Evolutionary conservation across 2,888 invertebrate species (phyloP), one percentile per base, ranked within the genome.

Genomic region (Ophion obscuratus): DNA sequence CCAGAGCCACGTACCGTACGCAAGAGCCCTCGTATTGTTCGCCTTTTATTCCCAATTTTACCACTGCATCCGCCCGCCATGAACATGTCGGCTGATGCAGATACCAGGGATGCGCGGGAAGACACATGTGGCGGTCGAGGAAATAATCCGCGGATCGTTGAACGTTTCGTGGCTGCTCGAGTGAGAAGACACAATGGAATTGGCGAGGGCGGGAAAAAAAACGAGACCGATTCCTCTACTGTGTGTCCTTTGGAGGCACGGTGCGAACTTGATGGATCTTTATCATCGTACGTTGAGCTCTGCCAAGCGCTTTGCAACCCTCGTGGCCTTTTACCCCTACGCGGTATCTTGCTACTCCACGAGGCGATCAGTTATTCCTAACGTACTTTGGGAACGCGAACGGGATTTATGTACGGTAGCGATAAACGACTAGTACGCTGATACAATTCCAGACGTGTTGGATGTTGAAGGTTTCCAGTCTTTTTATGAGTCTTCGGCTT

Each of bases 241-340:
- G 61, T 68, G 61, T 62, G 61, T 68, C 74, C 47, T 81, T 81
- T 79, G 53, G 53, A 74, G 73, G 68, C 20, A 47, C 85, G 85
- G 88, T 84, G 88, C 83, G 88, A 89, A 88, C 73, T 87, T 88
- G 88, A 89, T 86, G 85, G 84, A 88, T 88, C 83, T 88, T 88
- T 87, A 88, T 88, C 86, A 83, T 83, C 81, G 84, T 86, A 0
- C 4, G 85, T 87, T 67, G 81, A 83, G 66, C 84, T 88, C 81
- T 87, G 87, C 88, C 88, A 88, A 87, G 68, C 85, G 71, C 83
- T 87, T 85, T 84, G 75, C 84, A 67, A 73, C 81, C 79, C 71
- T 67, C 57, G 68, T 31, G 27, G 64, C 27, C 79, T 61, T 75
- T 71, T 70, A 59, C 64, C n/a, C 61, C 47, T 17, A 7, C 9